Evolutionary conservation across 2,888 invertebrate species (phyloP), one percentile per base, ranked within the genome.

Genomic region (Graphium colonna): DNA sequence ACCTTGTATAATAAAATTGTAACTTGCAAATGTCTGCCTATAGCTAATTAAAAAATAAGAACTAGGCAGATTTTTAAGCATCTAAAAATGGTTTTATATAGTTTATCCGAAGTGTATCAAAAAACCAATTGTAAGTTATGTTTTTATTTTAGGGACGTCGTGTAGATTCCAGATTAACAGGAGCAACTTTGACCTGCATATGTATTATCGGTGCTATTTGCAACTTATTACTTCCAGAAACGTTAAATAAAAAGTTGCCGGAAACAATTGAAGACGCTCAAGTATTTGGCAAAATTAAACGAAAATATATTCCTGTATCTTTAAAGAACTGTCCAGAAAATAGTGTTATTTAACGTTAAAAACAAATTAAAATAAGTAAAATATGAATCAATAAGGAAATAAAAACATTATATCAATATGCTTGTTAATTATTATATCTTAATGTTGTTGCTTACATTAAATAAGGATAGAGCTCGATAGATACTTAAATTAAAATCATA

Each of bases 241-340:
- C 93, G 1, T 75, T 92, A 51, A 91, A 92, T 67, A 84, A 86
- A 52, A 91, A 90, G 65, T 72, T 94, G 53, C 93, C 93, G 40
- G 93, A 93, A 78, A 92, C 92, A 3, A 70, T 93, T 58, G 87
- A 89, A 64, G 93, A 93, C 60, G 92, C 92, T 0, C 80, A 89
- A 61, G 67, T 75, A 17, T 93, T 93, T 75, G 93, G 92, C 40
- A 77, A 72, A 58, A 71, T 79, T 53, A 79, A 12, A 42, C 55
- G 13, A 18, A 54, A 47, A 57, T 59, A 61, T 10, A 16, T 49
- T 33, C 48, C 54, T 4, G 47, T 36, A 12, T 16, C 52, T 38
- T 44, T 51, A 40, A 28, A 45, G 18, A 10, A 10, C 40, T 3
- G 7, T 9, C 0, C n/a, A 4, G 33, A 46, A 16, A 40, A 45